Evolutionary conservation across 92 coral and sea anemone species (phyloP), one percentile per base, ranked within the genome.

Genomic region (Micromussa lordhowensis): DNA sequence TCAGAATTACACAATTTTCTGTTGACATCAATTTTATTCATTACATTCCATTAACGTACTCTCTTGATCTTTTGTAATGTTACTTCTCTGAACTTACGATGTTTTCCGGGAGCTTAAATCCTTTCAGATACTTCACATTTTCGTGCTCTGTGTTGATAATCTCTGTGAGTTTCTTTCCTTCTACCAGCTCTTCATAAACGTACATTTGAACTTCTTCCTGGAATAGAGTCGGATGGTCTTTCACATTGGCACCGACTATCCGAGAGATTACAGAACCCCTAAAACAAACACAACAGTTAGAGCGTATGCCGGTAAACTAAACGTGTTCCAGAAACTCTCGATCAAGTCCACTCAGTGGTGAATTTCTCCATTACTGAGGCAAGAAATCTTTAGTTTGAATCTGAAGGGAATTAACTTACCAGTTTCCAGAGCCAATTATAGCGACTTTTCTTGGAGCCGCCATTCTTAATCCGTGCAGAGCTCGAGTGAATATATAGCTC

Each of bases 191-290:
- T 88, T 97, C 98, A 82, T 94, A 96, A 21, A 95, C 98, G 79
- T 94, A 97, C 99, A 97, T 97, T 68, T 93, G 89, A 51, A 97
- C 98, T 78, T 93, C 90, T 81, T 96, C 90, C 34, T 92, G 89
- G 84, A 96, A 97, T 17, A 91, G 70, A 38, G 96, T 94, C n/a
- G 95, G 95, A 73, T 97, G 96, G 4, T 91, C 95, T 59, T 90
- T 93, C 69, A 91, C 93, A 74, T 96, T 97, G 21, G 92, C 96
- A 64, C 98, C 99, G 70, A 96, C 68, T n/a, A 97, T 96, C 44
- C 95, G 94, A 80, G 98, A 96, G 17, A 97, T 96, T 4, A 94
- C 98, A n/a, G 99, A 94, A 15, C 99, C 99, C 99, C 99, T 97
- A 82, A 19, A 82, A 59, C 68, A n/a, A 40, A 70, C 72, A 58